Evolutionary conservation across 1,140 invertebrate species (phyloP).

Genomic region (Hirudo medicinalis): DNA sequence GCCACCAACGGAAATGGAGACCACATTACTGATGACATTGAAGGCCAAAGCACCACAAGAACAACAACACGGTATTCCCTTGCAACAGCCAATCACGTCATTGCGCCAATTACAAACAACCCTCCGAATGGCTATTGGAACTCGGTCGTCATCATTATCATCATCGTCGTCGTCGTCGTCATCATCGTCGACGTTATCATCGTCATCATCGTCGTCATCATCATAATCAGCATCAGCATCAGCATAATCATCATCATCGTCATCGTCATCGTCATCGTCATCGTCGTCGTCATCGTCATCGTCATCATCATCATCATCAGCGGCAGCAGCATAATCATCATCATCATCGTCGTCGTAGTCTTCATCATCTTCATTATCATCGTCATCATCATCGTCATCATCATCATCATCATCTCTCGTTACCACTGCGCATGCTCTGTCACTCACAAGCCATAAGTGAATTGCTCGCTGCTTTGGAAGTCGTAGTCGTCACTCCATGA

Average conservation of each 20-base stretch:
- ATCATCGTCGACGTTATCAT: not conserved
- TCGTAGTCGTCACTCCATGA: too few species aligned
- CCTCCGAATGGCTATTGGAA: not conserved
- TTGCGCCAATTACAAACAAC: too few species aligned
- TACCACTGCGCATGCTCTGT: too few species aligned
- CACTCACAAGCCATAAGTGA: too few species aligned
- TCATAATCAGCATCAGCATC: not conserved
- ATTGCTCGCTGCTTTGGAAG: too few species aligned
- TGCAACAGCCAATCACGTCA: too few species aligned
- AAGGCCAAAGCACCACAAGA: too few species aligned
- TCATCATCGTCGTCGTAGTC: not conserved
- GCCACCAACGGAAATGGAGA: too few species aligned
- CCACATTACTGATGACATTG: too few species aligned
- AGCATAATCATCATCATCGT: not conserved
- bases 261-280: conserved; percentile 7
- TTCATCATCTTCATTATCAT: not conserved
- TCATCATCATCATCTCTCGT: too few species aligned
- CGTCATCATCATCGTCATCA: too few species aligned
- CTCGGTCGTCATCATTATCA: not conserved
- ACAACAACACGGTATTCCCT: too few species aligned
- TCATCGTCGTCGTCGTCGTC: not conserved
- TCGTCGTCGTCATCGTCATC: conserved; percentile 2
- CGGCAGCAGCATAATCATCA: not conserved
- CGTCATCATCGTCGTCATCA: conserved; percentile 5
- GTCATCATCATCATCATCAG: conserved; percentile 7